A percentile compares a stretch with the other conserved stretches of the same genome.
phyloP scores from a whole-genome alignment of 2,797 vertebrate species.

The Danio jaintianensis region DNA sequence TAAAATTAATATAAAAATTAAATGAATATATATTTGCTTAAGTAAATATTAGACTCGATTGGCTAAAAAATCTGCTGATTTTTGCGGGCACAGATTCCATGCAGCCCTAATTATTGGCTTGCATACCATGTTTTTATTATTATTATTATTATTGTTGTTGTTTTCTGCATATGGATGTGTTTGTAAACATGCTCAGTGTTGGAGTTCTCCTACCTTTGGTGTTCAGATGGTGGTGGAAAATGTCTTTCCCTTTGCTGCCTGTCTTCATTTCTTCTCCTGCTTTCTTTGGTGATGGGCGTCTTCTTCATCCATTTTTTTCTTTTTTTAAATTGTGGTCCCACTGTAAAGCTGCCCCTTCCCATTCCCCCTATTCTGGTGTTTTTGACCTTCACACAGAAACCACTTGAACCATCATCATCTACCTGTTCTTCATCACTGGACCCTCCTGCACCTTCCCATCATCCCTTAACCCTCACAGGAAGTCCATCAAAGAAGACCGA shows the following conservation, averaged over 20 bases:
- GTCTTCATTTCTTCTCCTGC: not conserved
- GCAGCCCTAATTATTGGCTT: too few relatives aligned
- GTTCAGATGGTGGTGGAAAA: not conserved
- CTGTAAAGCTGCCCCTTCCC: conserved; percentile 49
- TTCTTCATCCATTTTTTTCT: conserved; percentile 11
- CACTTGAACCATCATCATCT: conserved; percentile 69
- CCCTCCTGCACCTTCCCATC: conserved; percentile 59
- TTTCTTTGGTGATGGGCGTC: conserved; percentile 10
- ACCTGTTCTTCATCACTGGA: conserved; percentile 78
- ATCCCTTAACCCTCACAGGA: conserved; percentile 47
- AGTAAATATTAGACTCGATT: too few relatives aligned
- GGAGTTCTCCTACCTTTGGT: not conserved
- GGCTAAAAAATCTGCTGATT: too few relatives aligned
- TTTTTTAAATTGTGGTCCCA: conserved; percentile 34
- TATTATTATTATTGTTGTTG: too few relatives aligned
- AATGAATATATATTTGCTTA: too few relatives aligned
- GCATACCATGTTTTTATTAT: too few relatives aligned
- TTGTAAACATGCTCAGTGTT: not conserved
- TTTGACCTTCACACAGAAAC: conserved; percentile 10
- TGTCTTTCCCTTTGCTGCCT: not conserved
- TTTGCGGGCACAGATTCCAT: too few relatives aligned
- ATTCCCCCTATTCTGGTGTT: conserved; percentile 62
- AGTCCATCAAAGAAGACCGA: conserved; percentile 48
- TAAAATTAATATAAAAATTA: too few relatives aligned
- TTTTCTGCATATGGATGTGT: too few relatives aligned